A percentile compares a stretch with the other conserved stretches of the same genome.
Evolutionary conservation across 2,113 vertebrate species (phyloP).

Genomic region (Excalfactoria chinensis): DNA sequence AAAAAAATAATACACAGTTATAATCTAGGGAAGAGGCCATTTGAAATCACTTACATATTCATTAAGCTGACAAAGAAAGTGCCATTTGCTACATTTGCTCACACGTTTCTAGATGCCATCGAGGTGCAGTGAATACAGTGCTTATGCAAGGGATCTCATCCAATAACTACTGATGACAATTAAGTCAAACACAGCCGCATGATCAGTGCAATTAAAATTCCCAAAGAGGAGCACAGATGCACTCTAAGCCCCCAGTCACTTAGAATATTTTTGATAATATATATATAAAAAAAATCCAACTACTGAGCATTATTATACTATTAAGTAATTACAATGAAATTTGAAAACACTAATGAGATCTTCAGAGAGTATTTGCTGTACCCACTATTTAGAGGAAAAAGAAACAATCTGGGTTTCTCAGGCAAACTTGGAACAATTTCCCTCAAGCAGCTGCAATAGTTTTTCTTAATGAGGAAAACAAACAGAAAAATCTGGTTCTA

Average conservation of each 20-base stretch:
- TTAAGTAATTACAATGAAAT: conserved; percentile 64
- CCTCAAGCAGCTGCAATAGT: not conserved
- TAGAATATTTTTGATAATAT: conserved; percentile 48
- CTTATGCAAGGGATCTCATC: not conserved
- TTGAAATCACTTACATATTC: conserved; percentile 17
- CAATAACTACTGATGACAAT: conserved; percentile 35
- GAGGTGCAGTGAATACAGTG: not conserved
- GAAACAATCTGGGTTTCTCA: not conserved
- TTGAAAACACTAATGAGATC: conserved; percentile 51
- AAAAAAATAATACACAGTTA: not conserved
- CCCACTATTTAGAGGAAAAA: conserved; percentile 1
- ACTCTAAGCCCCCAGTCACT: conserved; percentile 17
- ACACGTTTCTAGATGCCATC: not conserved
- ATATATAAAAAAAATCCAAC: conserved; percentile 34
- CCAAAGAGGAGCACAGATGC: conserved; percentile 47
- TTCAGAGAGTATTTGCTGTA: not conserved
- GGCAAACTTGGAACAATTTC: not conserved
- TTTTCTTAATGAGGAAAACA: not conserved
- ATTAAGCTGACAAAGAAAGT: conserved; percentile 12
- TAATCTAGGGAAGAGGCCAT: not conserved
- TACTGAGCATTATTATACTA: conserved; percentile 32
- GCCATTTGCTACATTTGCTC: not conserved
- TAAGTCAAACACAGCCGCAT: conserved; percentile 35
- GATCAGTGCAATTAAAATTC: conserved; percentile 64
- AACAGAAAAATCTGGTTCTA: not conserved